A percentile compares a stretch with the other conserved stretches of the same genome.
phyloP scores from a whole-genome alignment of 2,113 vertebrate genomes.

The Odontophorus gujanensis region DNA sequence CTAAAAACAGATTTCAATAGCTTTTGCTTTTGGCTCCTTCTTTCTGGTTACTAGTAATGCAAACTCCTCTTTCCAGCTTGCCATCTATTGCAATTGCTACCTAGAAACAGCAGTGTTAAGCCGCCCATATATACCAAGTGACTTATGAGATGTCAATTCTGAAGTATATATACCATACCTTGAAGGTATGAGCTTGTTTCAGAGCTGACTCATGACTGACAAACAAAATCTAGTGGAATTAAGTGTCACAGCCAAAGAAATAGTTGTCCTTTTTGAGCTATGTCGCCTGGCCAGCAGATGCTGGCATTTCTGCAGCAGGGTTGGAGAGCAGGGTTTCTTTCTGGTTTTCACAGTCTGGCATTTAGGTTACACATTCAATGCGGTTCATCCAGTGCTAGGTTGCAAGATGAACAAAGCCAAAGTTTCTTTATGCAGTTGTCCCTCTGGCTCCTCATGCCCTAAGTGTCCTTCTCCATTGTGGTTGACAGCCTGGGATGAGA shows the following conservation, averaged over 20 bases:
- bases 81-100: not conserved
- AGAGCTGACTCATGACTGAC: slow-evolving; percentile 35
- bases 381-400: not conserved
- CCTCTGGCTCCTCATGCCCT: not conserved
- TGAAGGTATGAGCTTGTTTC: slow-evolving; percentile 39
- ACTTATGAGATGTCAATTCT: not conserved
- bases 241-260: not conserved
- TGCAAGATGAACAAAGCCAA: not conserved
- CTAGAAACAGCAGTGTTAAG: not conserved
- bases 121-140: not conserved
- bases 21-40: not conserved
- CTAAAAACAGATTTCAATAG: not conserved
- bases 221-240: not conserved
- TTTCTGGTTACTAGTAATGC: not conserved
- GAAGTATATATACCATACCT: slow-evolving; percentile 14
- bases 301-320: not conserved
- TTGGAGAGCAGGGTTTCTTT: not conserved
- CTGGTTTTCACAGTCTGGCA: not conserved
- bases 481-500: not conserved
- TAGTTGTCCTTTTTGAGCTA: not conserved
- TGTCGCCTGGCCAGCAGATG: not conserved
- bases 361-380: not conserved
- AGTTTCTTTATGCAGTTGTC: not conserved
- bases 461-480: not conserved
- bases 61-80: not conserved